These are phyloP conservation scores for Drosophila pandora DNA, from an alignment of 1,140 invertebrate species.

Conservation along the genomic window DNA sequence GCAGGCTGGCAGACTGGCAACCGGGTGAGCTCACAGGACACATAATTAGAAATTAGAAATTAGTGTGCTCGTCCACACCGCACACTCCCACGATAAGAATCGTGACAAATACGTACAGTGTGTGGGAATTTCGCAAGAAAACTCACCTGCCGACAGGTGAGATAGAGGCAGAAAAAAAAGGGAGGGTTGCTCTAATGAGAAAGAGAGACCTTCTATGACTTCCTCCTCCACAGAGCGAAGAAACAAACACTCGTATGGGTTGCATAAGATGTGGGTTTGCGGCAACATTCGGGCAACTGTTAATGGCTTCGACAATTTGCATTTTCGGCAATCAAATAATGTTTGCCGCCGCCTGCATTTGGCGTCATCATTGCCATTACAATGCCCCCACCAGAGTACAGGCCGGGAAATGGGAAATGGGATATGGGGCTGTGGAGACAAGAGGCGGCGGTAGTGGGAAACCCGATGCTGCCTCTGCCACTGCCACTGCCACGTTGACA, in stretches of 20 bases:
- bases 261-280: conserved; percentile 10
- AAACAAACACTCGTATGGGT: not conserved
- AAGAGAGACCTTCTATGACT: not conserved
- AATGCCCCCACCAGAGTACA: conserved; percentile 1
- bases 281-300: conserved; percentile 34
- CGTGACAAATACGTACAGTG: conserved; percentile 35
- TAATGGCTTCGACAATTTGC: conserved; percentile 52
- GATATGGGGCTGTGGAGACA: not conserved
- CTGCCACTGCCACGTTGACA: conserved; percentile 21
- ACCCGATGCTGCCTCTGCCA: not conserved
- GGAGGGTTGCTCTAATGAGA: no score
- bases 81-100: conserved; percentile 41
- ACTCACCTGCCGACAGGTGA: not conserved
- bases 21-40: conserved; percentile 9
- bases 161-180: not conserved
- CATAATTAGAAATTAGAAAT: conserved; percentile 50
- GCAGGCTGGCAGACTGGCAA: conserved; percentile 48
- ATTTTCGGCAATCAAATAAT: conserved; percentile 56
- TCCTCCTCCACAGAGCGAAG: not conserved
- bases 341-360: conserved; percentile 44
- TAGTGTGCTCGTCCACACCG: no score
- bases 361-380: conserved; percentile 37
- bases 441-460: no score
- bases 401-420: not conserved
- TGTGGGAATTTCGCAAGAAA: not conserved